A percentile compares a stretch with the other conserved stretches of the same genome.
Conservation (phyloP, 1,140 invertebrate genomes). For the Orchestia grillus region DNA sequence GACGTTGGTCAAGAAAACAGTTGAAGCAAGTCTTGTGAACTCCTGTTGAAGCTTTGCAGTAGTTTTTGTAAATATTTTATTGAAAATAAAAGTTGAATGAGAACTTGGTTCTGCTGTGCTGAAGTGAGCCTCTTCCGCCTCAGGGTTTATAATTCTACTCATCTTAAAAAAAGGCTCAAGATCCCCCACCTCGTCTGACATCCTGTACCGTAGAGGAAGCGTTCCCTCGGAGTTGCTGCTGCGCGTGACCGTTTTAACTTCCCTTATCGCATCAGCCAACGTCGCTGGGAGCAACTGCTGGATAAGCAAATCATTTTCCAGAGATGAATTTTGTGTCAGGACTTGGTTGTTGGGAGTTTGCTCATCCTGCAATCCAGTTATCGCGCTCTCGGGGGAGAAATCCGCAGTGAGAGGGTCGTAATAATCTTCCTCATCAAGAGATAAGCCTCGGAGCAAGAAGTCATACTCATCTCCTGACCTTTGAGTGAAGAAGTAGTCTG, state of each 20-base stretch:
- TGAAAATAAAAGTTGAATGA: neutral
- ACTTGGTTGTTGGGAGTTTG: neutral
- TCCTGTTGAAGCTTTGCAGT: neutral
- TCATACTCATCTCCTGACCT: neutral
- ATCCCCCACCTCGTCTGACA: neutral
- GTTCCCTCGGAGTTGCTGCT: neutral
- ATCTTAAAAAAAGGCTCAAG: neutral
- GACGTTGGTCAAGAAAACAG: neutral
- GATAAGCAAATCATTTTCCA: neutral
- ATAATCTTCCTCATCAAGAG: neutral
- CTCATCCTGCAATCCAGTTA: neutral
- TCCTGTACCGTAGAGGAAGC: neutral
- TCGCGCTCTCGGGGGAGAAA: neutral
- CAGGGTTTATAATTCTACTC: conserved; percentile 41
- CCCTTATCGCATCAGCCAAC: neutral
- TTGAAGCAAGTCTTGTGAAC: neutral
- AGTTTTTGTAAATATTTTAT: conserved; percentile 35
- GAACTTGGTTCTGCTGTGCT: no score
- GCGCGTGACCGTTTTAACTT: neutral
- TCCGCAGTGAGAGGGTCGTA: neutral
- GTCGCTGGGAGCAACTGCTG: neutral
- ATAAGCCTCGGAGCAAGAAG: neutral
- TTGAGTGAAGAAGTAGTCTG: conserved; percentile 10
- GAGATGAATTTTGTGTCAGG: neutral
- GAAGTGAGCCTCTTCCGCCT: neutral